phyloP scores from a whole-genome alignment of 2,888 invertebrate species.

The Leuctra nigra region DNA sequence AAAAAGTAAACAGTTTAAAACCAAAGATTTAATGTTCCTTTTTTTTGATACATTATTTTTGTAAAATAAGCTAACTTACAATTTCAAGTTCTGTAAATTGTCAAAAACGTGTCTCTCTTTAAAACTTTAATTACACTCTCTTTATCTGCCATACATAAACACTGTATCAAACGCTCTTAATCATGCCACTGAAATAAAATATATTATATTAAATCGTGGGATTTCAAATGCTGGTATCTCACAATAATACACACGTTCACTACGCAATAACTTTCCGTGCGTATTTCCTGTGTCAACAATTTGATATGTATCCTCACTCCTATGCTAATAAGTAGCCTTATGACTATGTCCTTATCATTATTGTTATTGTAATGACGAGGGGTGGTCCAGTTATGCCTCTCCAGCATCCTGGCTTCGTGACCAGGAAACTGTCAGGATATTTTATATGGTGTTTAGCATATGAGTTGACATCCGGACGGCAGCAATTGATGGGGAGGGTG shows the following conservation, averaged over 20 bases:
- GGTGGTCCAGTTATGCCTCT: conserved; percentile 17
- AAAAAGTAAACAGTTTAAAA: no score
- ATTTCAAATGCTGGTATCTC: neutral
- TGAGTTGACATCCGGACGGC: conserved; percentile 9
- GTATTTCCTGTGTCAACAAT: conserved; percentile 7
- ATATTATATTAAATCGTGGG: neutral
- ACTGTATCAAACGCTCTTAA: no score
- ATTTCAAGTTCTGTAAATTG: no score
- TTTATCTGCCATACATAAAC: no score
- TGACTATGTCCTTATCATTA: no score
- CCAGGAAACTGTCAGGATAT: conserved; percentile 19
- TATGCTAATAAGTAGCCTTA: conserved; percentile 20
- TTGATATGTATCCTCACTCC: conserved; percentile 27
- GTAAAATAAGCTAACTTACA: no score
- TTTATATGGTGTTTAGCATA: conserved; percentile 16
- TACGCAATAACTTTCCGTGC: conserved; percentile 3
- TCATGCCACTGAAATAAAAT: no score
- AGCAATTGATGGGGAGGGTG: conserved; percentile 16
- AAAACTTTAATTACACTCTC: no score
- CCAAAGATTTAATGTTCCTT: no score
- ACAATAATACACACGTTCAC: neutral
- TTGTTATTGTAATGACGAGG: no score
- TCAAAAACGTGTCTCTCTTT: no score
- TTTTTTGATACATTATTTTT: no score
- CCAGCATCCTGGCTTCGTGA: conserved; percentile 20